These are phyloP conservation scores for Mythimna pallens DNA, from an alignment of 2,888 invertebrate genomes.

Conservation along the genomic window DNA sequence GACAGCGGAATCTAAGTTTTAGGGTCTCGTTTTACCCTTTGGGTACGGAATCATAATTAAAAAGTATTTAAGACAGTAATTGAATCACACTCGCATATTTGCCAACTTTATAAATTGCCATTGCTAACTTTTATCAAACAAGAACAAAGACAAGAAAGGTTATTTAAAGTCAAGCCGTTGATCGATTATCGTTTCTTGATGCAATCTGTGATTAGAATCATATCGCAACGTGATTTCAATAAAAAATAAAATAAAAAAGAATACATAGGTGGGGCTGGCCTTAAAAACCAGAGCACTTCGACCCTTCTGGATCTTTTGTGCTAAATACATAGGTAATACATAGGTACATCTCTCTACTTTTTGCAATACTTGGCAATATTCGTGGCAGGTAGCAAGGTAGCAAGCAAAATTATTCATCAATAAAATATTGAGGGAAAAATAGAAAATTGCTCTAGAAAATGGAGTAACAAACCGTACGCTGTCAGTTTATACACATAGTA, in stretches of 20 bases:
- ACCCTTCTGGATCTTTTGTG: too few species aligned
- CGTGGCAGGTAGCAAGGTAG: not conserved
- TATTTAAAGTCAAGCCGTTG: slow-evolving; percentile 30
- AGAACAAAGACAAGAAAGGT: slow-evolving; percentile 20
- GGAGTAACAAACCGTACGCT: not conserved
- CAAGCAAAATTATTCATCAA: not conserved
- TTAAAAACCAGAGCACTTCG: too few species aligned
- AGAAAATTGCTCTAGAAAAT: not conserved
- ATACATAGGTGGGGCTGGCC: too few species aligned
- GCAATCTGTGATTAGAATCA: slow-evolving; percentile 30
- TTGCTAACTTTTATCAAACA: slow-evolving; percentile 25
- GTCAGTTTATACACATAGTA: not conserved
- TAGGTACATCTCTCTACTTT: not conserved
- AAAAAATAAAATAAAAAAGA: slow-evolving; percentile 17
- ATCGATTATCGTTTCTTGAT: slow-evolving; percentile 18
- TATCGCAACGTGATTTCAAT: slow-evolving; percentile 10
- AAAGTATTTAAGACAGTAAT: not conserved
- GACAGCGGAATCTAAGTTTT: too few species aligned
- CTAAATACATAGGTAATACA: too few species aligned
- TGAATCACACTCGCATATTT: not conserved
- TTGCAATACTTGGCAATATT: not conserved
- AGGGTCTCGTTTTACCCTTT: too few species aligned
- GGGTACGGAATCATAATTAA: not conserved
- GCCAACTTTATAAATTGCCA: not conserved
- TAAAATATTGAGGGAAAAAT: not conserved